Base-by-base conservation (phyloP, 1,140 invertebrate species). In the Orussus abietinus region DNA sequence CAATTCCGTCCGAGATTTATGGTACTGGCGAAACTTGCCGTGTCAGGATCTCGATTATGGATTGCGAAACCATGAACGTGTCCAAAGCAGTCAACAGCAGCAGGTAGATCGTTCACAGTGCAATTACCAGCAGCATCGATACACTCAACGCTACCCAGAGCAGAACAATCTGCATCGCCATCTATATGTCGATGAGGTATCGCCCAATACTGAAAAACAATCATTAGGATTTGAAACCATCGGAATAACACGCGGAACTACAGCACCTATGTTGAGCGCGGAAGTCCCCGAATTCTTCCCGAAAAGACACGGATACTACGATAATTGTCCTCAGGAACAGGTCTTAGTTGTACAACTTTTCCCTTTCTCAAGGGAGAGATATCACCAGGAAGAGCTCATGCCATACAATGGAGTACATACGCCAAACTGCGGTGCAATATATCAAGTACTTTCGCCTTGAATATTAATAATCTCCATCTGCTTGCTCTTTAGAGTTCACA, bases 231-330 rank as follows among this genome's bases (percentile, higher is more conserved):
- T 25, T 21, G 35, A 21, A 42, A 28, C 34, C 35, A 47, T 47
- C 11, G 45, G 35, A 13, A 11, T 35, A 15, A 18, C 29, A 33
- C 37, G 18, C 22, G 31, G 12, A 18, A 49, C 10, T 9, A 28
- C 18, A 36, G 4, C 22, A 0, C 55, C 59, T 4, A 19, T 57
- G 14, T 21, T 69, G 6, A 64, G 65, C 37, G 53, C 66, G 4
- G 62, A 70, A 31, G 67, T 69, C 5, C 64, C 67, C 3, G 67
- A 72, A 53, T 72, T 70, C 34, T 70, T 68, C 20, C 67, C 67
- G 0, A 69, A 69, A 21, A 32, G 41, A 3, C 46, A 36, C n/a
- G 38, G 45, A 31, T 39, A 42, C n/a, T 25, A 7, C n/a, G 22
- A 6, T 7, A 36, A 36, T 15, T 10, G 18, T 36, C n/a, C 17